phyloP scores from a whole-genome alignment of 2,888 invertebrate genomes.

The Hydrotaea cyrtoneurina region DNA sequence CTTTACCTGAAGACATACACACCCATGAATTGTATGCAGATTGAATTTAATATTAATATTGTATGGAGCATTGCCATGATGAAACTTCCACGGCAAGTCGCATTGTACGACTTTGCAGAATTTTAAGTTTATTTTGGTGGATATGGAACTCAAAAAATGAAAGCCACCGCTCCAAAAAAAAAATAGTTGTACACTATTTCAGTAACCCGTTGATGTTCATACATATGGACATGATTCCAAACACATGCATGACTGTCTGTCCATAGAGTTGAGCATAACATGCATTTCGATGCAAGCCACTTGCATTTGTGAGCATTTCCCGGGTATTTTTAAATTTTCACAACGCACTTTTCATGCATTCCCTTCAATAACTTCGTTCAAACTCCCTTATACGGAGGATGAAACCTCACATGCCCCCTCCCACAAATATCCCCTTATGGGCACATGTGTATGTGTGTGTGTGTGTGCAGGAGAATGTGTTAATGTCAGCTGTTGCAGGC shows the following conservation, averaged over 20 bases:
- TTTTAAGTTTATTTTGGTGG: too few species aligned
- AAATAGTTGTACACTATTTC: neutral
- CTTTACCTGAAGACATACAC: too few species aligned
- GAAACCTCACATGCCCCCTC: neutral
- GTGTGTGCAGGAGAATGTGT: constrained; percentile 26
- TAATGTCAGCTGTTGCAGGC: constrained; percentile 52
- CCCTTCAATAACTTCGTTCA: constrained; percentile 2
- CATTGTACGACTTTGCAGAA: too few species aligned
- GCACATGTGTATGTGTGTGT: neutral
- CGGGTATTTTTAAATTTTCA: constrained; percentile 23
- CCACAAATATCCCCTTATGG: neutral
- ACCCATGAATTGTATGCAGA: too few species aligned
- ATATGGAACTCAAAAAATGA: too few species aligned
- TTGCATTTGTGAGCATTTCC: constrained; percentile 9
- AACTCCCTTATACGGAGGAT: neutral
- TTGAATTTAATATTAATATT: too few species aligned
- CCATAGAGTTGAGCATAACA: neutral
- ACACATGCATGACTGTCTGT: neutral
- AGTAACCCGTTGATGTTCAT: neutral
- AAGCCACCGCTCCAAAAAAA: too few species aligned
- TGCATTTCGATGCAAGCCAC: neutral
- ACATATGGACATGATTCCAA: neutral
- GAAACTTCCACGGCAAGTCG: too few species aligned
- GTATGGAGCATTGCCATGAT: too few species aligned
- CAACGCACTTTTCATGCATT: constrained; percentile 1